Evolutionary conservation across 2,113 vertebrate genomes (phyloP).

Genomic region (Oreochromis aureus): DNA sequence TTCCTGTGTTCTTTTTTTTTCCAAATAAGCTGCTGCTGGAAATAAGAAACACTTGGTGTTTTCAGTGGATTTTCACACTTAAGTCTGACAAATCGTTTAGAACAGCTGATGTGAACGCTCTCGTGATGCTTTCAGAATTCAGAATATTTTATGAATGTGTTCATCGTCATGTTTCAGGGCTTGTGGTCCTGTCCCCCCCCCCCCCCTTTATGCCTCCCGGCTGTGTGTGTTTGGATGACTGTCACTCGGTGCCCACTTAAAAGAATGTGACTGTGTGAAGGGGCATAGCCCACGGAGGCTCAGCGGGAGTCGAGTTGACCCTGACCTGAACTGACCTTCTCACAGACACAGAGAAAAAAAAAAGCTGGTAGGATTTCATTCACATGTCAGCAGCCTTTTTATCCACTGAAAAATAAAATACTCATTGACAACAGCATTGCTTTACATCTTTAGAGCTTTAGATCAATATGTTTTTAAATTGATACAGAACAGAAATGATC

Average conservation of each 20-base stretch:
- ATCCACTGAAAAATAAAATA: background rate
- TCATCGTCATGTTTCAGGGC: background rate
- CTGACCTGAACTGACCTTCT: background rate
- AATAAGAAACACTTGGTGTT: background rate
- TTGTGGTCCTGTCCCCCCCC: too few relatives aligned
- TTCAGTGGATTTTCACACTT: background rate
- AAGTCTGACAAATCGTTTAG: background rate
- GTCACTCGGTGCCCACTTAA: background rate
- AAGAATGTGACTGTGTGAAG: background rate
- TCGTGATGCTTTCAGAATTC: background rate
- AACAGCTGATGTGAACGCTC: background rate
- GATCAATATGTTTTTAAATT: background rate
- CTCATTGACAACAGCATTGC: background rate
- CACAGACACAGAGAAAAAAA: background rate
- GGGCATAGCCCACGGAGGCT: background rate
- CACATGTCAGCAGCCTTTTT: background rate
- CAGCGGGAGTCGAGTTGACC: background rate
- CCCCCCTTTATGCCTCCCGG: background rate
- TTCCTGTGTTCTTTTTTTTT: background rate
- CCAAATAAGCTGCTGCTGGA: background rate
- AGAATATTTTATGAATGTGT: background rate
- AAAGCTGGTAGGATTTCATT: background rate
- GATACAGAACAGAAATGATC: background rate
- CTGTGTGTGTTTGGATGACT: background rate
- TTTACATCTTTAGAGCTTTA: background rate